Evolutionary conservation across 2,888 invertebrate species (phyloP).

Genomic region (Plusia festucae): DNA sequence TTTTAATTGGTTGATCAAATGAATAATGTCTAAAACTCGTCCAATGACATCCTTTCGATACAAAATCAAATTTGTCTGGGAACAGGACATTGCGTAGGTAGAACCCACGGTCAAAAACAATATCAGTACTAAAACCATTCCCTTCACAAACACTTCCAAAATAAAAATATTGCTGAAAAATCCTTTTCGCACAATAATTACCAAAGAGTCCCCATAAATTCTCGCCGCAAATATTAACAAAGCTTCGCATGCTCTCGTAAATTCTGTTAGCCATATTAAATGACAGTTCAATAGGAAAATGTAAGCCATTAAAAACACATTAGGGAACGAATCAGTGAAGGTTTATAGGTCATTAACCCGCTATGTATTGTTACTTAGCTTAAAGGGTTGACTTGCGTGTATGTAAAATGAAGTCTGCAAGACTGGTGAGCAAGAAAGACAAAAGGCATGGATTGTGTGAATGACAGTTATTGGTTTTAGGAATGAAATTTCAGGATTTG

Average conservation of each 20-base stretch:
- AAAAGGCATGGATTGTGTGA: slow-evolving; percentile 5
- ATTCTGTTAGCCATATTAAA: slow-evolving; percentile 78
- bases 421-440: slow-evolving; percentile 36
- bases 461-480: slow-evolving; percentile 10
- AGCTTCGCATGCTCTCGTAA: slow-evolving; percentile 64
- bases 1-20: too few relatives aligned
- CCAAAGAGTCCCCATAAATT: slow-evolving; percentile 51
- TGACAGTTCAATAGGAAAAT: slow-evolving; percentile 83
- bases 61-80: too few relatives aligned
- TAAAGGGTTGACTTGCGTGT: slow-evolving; percentile 57
- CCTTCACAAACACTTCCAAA: background rate
- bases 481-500: background rate
- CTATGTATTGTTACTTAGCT: slow-evolving; percentile 70
- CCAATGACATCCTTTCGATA: too few relatives aligned
- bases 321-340: slow-evolving; percentile 75
- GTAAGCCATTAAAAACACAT: slow-evolving; percentile 86
- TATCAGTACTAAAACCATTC: background rate
- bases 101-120: slow-evolving; percentile 8
- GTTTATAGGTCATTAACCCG: slow-evolving; percentile 83
- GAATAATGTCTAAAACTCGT: too few relatives aligned
- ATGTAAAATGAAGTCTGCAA: slow-evolving; percentile 46
- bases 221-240: slow-evolving; percentile 56
- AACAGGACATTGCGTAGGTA: background rate
- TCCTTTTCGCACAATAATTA: slow-evolving; percentile 40
- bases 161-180: slow-evolving; percentile 25